Evolutionary conservation across 2,797 vertebrate species (phyloP).

Genomic region (Macrochelys suwanniensis): DNA sequence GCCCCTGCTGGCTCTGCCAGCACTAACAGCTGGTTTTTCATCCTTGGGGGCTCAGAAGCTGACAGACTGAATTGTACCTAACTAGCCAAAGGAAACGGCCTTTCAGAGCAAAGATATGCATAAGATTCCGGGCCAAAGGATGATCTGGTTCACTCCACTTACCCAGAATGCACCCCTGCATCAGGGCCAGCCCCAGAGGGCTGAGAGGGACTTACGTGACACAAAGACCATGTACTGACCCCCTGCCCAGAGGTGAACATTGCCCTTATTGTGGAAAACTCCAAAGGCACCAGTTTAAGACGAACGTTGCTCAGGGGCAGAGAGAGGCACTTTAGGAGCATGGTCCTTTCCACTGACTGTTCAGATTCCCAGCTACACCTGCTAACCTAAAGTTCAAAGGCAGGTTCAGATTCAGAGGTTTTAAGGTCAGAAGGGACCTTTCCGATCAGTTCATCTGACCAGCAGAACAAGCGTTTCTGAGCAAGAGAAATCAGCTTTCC

Average conservation of each 20-base stretch:
- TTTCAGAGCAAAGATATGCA: not conserved
- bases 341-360: not conserved
- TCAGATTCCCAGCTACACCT: not conserved
- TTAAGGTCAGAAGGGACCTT: too few species aligned
- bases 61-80: not conserved
- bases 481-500: not conserved
- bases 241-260: not conserved
- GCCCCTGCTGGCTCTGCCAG: not conserved
- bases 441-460: not conserved
- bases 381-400: not conserved
- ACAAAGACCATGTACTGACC: not conserved
- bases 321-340: not conserved
- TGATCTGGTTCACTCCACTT: not conserved
- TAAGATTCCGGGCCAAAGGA: not conserved
- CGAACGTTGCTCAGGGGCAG: not conserved
- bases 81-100: not conserved
- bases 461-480: not conserved
- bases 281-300: not conserved
- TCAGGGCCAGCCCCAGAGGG: not conserved
- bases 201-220: not conserved
- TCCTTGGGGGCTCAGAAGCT: not conserved
- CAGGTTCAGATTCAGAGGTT: not conserved
- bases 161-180: not conserved
- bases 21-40: not conserved
- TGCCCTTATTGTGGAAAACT: not conserved